Evolutionary conservation across 1,140 invertebrate genomes (phyloP).

Genomic region (Drosophila obscura): DNA sequence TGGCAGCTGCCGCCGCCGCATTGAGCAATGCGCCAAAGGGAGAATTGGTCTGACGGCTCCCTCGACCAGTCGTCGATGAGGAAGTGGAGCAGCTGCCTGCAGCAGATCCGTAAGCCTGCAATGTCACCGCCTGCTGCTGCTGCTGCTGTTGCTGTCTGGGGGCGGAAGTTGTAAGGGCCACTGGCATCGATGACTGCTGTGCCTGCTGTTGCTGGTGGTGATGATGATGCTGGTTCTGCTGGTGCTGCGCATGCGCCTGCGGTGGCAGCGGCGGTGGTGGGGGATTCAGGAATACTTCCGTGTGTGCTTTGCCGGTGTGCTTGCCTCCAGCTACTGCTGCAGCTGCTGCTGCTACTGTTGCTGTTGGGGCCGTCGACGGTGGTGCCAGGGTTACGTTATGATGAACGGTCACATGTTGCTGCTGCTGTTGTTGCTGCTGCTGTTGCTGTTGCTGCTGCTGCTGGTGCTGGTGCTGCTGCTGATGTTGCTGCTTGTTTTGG

Average conservation of each 20-base stretch:
- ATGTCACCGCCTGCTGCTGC: slow-evolving; percentile 27
- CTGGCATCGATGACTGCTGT: slow-evolving; percentile 9
- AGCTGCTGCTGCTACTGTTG: slow-evolving; percentile 24
- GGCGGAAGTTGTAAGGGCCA: slow-evolving; percentile 2
- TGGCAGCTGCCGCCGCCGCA: slow-evolving; percentile 65
- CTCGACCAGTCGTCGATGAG: slow-evolving; percentile 8
- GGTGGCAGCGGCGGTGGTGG: slow-evolving; percentile 61
- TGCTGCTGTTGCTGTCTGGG: slow-evolving; percentile 29
- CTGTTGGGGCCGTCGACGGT: slow-evolving; percentile 44
- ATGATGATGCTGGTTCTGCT: slow-evolving; percentile 19
- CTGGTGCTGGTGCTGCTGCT: slow-evolving; percentile 35
- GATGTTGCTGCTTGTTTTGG: slow-evolving; percentile 78
- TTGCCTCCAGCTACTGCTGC: slow-evolving; percentile 28
- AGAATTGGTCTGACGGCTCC: slow-evolving; percentile 61
- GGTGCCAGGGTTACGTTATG: slow-evolving; percentile 61
- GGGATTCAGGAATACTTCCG: slow-evolving; percentile 71
- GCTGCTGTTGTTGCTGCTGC: slow-evolving; percentile 34
- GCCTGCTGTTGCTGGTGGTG: slow-evolving; percentile 36
- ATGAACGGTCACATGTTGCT: slow-evolving; percentile 50
- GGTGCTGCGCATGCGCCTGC: slow-evolving; percentile 19
- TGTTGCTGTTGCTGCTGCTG: slow-evolving; percentile 44
- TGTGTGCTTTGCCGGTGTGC: slow-evolving; percentile 51
- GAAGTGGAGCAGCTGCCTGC: slow-evolving; percentile 16
- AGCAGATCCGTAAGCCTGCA: slow-evolving; percentile 23
- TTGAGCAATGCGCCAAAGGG: slow-evolving; percentile 67